Base-by-base conservation (phyloP, 2,113 vertebrate species). In the Halichoeres trimaculatus region DNA sequence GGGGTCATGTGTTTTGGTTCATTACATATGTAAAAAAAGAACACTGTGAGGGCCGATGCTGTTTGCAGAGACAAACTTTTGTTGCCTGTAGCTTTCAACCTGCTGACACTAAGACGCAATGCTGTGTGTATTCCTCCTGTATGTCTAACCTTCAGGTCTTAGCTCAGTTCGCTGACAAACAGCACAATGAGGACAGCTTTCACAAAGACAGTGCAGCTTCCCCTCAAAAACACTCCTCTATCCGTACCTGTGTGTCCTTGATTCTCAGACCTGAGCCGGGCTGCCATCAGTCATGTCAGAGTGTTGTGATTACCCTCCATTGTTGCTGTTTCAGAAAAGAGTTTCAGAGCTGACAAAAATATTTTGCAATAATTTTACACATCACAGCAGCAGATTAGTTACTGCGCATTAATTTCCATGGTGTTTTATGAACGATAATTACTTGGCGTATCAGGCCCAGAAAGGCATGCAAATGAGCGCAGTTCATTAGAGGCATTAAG, bases 401-500 rank as follows among this genome's bases (percentile, higher is more conserved):
- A 78, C 77, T 73, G 79, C 72, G 81, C 85, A 86, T 86, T 84
- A 50, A 90, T 90, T 92, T 88, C 81, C 86, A 88, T 70, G 71
- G 76, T 26, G 47, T 64, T 82, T 86, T 84, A 85, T 86, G 19
- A 74, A 90, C 83, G 70, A 83, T 88, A 89, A 90, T 92, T 66
- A 73, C 70, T 78, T 69, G 70, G 73, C 41, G 54, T 83, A 86
- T 88, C 86, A 83, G 76, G 77, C 84, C 77, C 75, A 85, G 80
- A 88, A 80, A 84, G 73, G 75, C 76, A 88, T 89, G 88, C 80
- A 90, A 90, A 89, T 89, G 69, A 92, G 86, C 68, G 54, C 73
- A 67, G 86, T 89, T 92, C 75, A 89, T 89, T 85, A 88, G 78
- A 78, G 55, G 65, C 85, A 84, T 88, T 83, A 85, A 85, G 68